Evolutionary conservation across 2,113 vertebrate genomes (phyloP), one percentile per base, ranked within the genome.

Genomic region (Arothron firmamentum): DNA sequence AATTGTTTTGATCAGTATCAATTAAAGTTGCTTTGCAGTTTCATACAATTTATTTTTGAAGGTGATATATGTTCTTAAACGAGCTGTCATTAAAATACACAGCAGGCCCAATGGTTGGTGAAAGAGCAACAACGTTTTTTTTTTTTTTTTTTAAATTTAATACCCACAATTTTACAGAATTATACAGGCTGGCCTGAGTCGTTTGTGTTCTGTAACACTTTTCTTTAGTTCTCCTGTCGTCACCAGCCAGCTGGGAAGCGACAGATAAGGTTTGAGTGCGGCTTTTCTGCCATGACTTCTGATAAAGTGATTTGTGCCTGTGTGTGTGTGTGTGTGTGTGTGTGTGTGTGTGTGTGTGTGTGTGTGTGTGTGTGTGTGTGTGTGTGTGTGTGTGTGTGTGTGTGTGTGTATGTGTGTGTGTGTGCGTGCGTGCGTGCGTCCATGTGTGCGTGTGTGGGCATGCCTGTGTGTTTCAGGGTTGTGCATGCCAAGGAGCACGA

Each of bases 401-500:
- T 5, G 5, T 12, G 20, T 17, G 16, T 42, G 50, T 17, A 25
- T 68, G 25, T 31, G 20, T 28, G 25, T 28, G 2, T 28, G 25
- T 28, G 25, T 56, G 16, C 43, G 17, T 53, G 6, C 38, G 18
- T 34, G 4, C 18, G 34, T 67, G 23, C 21, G 20, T n/a, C n/a
- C n/a, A n/a, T 55, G 25, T 52, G 7, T 54, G 42, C 49, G 12
- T 45, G 15, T 50, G 17, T 47, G 4, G 38, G 15, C 31, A 2
- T 19, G 18, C 65, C 38, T 72, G 51, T 83, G 42, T 68, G 17
- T 74, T 77, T 21, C 82, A 99, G 96, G 92, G 80, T 86, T 70
- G 85, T 88, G 84, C 90, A 92, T 87, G 95, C 94, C 88, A 97
- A 97, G 91, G 96, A 99, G 89, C 91, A 93, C 90, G 96, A 98